Conservation (phyloP, 2,113 vertebrate species). For the Paramormyrops kingsleyae region DNA sequence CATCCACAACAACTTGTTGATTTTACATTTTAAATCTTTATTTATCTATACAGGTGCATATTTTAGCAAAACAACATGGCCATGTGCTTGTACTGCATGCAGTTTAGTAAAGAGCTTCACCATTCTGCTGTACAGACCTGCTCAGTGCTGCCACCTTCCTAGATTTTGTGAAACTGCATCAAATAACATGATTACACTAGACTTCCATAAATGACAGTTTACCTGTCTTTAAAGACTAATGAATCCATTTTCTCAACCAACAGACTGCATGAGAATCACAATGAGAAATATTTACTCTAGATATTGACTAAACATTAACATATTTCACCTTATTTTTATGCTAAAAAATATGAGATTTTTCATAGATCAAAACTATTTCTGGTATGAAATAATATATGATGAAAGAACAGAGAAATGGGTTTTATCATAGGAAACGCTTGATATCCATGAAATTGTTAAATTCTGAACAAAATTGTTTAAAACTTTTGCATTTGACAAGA, state of each 20-base stretch:
- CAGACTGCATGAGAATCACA: neutral
- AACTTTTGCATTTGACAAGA: neutral
- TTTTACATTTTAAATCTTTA: neutral
- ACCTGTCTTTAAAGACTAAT: neutral
- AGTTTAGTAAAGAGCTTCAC: neutral
- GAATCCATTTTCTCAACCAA: neutral
- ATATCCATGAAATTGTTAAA: neutral
- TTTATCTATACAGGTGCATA: neutral
- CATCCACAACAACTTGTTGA: neutral
- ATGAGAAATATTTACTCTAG: neutral
- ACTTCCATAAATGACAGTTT: neutral
- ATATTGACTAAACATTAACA: neutral
- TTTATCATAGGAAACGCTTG: neutral
- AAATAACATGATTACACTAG: neutral
- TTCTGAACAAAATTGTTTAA: neutral
- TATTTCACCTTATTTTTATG: neutral
- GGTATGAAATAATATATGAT: neutral
- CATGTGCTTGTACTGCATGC: neutral
- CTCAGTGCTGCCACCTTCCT: neutral
- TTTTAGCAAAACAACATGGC: neutral
- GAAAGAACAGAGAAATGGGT: neutral
- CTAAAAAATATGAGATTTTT: neutral
- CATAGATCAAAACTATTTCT: neutral
- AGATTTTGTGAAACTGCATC: neutral
- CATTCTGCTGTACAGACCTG: neutral